Conservation (phyloP, 2,888 invertebrate genomes). For the Macaria notata region DNA sequence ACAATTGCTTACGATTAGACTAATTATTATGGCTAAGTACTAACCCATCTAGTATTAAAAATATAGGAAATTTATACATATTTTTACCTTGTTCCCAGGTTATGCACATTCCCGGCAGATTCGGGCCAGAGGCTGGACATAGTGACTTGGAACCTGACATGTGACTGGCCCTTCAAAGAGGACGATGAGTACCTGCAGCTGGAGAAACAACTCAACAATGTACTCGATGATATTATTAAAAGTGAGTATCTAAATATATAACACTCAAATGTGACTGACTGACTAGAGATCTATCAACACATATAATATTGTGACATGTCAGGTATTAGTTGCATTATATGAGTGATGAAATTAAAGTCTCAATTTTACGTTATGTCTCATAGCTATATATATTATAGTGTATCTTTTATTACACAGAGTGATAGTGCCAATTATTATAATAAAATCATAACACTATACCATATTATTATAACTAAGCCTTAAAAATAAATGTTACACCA, state of each 20-base stretch:
- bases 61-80: too few relatives aligned
- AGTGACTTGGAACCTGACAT: constrained; percentile 68
- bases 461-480: constrained; percentile 73
- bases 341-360: too few relatives aligned
- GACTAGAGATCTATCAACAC: too few relatives aligned
- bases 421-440: constrained; percentile 65
- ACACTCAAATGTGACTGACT: too few relatives aligned
- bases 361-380: too few relatives aligned
- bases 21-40: too few relatives aligned
- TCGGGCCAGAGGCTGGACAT: constrained; percentile 66
- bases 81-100: constrained; percentile 43
- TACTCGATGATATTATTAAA: constrained; percentile 65
- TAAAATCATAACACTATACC: constrained; percentile 73
- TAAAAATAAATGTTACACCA: constrained; percentile 68
- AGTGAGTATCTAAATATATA: constrained; percentile 51
- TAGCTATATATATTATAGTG: constrained; percentile 41
- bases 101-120: constrained; percentile 56
- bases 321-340: too few relatives aligned
- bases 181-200: constrained; percentile 60
- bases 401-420: constrained; percentile 44
- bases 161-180: constrained; percentile 66
- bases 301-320: too few relatives aligned
- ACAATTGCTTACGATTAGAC: too few relatives aligned
- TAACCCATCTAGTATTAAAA: too few relatives aligned
- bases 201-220: constrained; percentile 55